These are phyloP conservation scores for Eriosoma lanigerum DNA, from an alignment of 1,140 invertebrate genomes.

Conservation along the genomic window DNA sequence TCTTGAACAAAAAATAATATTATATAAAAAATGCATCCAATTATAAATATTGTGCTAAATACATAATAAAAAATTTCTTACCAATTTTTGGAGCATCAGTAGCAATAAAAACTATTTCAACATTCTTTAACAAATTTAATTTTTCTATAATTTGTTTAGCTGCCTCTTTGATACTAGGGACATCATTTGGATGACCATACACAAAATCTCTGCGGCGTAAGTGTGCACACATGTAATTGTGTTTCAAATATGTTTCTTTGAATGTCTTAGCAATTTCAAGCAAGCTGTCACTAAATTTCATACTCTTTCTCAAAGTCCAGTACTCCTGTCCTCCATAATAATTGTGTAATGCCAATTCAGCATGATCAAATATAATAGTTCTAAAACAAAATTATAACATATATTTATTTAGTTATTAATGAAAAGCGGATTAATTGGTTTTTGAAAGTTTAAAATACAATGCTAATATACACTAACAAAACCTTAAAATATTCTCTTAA, in stretches of 20 bases:
- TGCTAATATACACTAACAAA: too few species aligned
- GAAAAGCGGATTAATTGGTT: too few species aligned
- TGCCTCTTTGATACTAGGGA: slow-evolving; percentile 72
- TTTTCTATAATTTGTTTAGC: slow-evolving; percentile 69
- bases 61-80: slow-evolving; percentile 53
- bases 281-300: slow-evolving; percentile 80
- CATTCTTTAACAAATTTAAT: slow-evolving; percentile 62
- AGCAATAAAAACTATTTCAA: slow-evolving; percentile 76
- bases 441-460: too few species aligned
- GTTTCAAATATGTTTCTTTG: slow-evolving; percentile 68
- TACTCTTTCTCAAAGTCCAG: slow-evolving; percentile 86
- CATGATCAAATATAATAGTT: slow-evolving; percentile 78
- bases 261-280: slow-evolving; percentile 72
- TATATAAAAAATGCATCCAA: slow-evolving; percentile 35
- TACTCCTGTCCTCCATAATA: slow-evolving; percentile 78
- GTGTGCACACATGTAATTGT: slow-evolving; percentile 78
- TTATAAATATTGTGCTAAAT: slow-evolving; percentile 21
- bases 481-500: too few species aligned
- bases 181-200: slow-evolving; percentile 65
- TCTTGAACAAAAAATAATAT: slow-evolving; percentile 58
- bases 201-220: slow-evolving; percentile 84
- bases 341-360: slow-evolving; percentile 87
- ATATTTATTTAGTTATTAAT: too few species aligned
- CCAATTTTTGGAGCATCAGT: slow-evolving; percentile 71
- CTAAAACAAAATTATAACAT: slow-evolving; percentile 57